A percentile compares a stretch with the other conserved stretches of the same genome.
phyloP scores from a whole-genome alignment of 2,113 vertebrate species.

The Damaliscus lunatus region DNA sequence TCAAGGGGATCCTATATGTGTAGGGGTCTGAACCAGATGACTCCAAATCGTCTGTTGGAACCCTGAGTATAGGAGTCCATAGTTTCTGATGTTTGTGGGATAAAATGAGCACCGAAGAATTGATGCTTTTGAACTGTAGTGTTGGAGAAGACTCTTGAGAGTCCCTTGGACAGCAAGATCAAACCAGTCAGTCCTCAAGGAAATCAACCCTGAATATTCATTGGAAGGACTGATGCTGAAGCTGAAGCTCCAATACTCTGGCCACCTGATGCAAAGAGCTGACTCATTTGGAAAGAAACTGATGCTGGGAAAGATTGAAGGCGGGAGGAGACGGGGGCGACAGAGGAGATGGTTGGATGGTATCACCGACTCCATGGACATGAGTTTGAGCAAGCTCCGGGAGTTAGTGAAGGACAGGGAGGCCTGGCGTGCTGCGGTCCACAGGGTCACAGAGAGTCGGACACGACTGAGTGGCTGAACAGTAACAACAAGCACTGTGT shows the following conservation, averaged over 20 bases:
- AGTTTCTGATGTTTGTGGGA: neutral
- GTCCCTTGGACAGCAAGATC: neutral
- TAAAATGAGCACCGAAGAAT: neutral
- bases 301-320: neutral
- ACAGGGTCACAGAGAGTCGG: neutral
- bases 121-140: neutral
- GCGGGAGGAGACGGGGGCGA: accelerated
- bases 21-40: neutral
- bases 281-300: neutral
- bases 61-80: neutral
- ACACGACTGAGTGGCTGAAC: neutral
- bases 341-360: neutral
- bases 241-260: neutral
- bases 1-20: neutral
- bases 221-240: neutral
- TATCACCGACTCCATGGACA: neutral
- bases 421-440: neutral
- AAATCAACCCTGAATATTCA: neutral
- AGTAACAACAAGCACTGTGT: too few relatives aligned
- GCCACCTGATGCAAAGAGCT: neutral
- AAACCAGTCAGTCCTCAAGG: neutral
- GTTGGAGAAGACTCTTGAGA: neutral
- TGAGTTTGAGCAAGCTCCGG: neutral
- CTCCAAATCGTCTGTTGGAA: neutral
- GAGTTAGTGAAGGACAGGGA: neutral